Evolutionary conservation across 1,140 invertebrate species (phyloP), one percentile per base, ranked within the genome.

Genomic region (Uloborus diversus): DNA sequence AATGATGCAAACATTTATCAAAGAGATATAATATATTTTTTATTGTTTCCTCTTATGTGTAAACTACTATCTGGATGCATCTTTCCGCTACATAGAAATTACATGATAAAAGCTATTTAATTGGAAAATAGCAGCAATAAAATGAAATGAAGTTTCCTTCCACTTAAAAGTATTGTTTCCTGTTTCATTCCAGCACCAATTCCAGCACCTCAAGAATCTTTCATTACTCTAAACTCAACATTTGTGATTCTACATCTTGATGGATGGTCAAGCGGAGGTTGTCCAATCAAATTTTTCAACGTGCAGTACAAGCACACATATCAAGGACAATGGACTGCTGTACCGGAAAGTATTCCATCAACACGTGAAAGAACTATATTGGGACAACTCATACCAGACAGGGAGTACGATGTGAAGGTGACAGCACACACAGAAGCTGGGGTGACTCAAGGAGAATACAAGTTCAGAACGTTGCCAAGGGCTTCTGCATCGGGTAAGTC

Each of bases 311-410:
- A 96, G 87, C 94, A 89, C 14, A 87, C 87, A 59, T 88, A 85
- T 84, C 86, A 82, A 88, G 89, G 83, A 75, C 94, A 96, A 89
- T 96, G 94, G 95, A 96, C 93, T 83, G 93, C 96, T 85, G 94
- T 96, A 35, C 80, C 33, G 85, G 79, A 85, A 81, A 70, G 49
- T 25, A 80, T 81, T 7, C 51, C 49, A 0, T 25, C 62, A 3
- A 30, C 66, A 13, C 33, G 53, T 27, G 57, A 66, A 7, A 56
- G 32, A 20, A 47, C 27, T 1, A 59, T 59, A 4, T 17, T 82
- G 0, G 64, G 73, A n/a, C 81, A 69, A 5, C 42, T 82, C 3
- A 25, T 59, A 4, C 81, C 81, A 0, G 79, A 75, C 4, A 53
- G 81, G 23, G 71, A 82, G 4, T 82, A 82, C 33, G 33, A 69